Evolutionary conservation across 1,140 invertebrate species (phyloP).

Genomic region (Drusus annulatus): DNA sequence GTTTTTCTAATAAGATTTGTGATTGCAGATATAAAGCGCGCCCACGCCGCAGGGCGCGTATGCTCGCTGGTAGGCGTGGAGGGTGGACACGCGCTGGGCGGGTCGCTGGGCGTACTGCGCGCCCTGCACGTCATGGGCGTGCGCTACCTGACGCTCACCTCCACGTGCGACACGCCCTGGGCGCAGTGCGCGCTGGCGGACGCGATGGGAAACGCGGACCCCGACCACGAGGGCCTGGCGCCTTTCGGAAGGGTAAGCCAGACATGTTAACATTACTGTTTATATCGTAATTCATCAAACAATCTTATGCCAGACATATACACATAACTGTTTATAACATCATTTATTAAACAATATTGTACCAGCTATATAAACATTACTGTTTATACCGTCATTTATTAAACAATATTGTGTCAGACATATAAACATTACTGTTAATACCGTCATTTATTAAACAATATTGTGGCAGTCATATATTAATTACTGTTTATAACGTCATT

Average conservation of each 20-base stretch:
- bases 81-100: conserved; percentile 81
- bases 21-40: conserved; percentile 75
- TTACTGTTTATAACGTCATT: too few species aligned
- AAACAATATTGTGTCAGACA: too few species aligned
- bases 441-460: too few species aligned
- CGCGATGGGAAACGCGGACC: conserved; percentile 64
- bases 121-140: conserved; percentile 80
- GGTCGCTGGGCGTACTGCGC: conserved; percentile 77
- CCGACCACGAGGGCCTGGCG: conserved; percentile 74
- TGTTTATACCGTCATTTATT: too few species aligned
- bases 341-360: too few species aligned
- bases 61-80: conserved; percentile 82
- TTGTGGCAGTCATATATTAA: too few species aligned
- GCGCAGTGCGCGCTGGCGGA: conserved; percentile 75
- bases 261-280: too few species aligned
- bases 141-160: conserved; percentile 81
- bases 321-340: too few species aligned
- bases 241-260: conserved; percentile 74
- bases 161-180: conserved; percentile 84
- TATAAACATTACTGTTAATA: too few species aligned
- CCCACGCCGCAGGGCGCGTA: conserved; percentile 75
- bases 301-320: too few species aligned
- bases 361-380: too few species aligned
- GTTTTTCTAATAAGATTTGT: not conserved
- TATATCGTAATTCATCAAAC: too few species aligned